Base-by-base conservation (phyloP, 1,140 invertebrate genomes). In the Formica exsecta region DNA sequence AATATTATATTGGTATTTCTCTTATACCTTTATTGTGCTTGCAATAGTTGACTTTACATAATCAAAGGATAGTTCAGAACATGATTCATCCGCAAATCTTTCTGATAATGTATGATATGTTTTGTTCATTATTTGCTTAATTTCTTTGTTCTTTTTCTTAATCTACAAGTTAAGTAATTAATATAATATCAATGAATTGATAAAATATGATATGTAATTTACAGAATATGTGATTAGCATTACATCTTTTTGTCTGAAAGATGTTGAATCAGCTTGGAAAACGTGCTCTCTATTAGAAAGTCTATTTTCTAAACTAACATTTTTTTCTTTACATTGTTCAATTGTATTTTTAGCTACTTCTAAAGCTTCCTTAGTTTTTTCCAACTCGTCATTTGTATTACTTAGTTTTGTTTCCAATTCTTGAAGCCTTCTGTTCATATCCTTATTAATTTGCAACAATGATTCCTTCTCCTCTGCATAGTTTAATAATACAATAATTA, bases 91-190 rank as follows among this genome's bases (percentile, higher is more conserved):
- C 7, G 88, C 90, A 77, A 94, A 93, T 86, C 88, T 91, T 32
- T 90, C 85, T 66, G 91, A 75, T n/a, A 94, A 86, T 25, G 85
- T 83, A 19, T 92, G 87, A 86, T 94, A 94, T 11, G 91, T 92
- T 83, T 85, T 89, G 25, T 93, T 93, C 93, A 94, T 94, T 32
- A 94, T 92, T 19, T 77, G 87, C 73, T 94, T 94, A 5, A 94
- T 90, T 86, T 93, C 92, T 74, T 89, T 92, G 38, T 93, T 92
- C 62, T 91, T 92, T 11, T 83, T 89, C 44, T 91, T 87, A 62
- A 83, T 81, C 91, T 93, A 41, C 25, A 87, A 89, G 61, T 74
- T 29, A 73, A 75, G 54, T 29, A 8, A 51, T 29, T 79, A 51
- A 1, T 75, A 73, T 62, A 65, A 73, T 62, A 65, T 25, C 22